Conservation (phyloP, 2,888 invertebrate genomes). For the Philhelius pedissequus region DNA sequence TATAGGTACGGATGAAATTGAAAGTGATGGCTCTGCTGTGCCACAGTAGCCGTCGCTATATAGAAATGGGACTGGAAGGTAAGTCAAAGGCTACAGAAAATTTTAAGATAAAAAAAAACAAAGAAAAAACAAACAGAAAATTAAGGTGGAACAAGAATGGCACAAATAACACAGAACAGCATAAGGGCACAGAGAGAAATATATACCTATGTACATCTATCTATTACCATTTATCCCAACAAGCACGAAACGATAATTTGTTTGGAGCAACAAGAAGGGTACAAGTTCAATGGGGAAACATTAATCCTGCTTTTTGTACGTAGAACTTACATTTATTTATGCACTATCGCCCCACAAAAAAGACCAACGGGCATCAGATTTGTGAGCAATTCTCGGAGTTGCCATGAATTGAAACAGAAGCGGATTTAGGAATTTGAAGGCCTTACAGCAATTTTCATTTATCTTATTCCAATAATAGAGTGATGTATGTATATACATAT, state of each 20-base stretch:
- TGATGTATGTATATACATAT: too few species aligned
- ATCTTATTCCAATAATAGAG: too few species aligned
- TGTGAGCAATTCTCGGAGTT: neutral
- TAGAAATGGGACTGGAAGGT: slow-evolving; percentile 7
- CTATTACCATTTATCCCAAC: neutral
- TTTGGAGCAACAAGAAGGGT: neutral
- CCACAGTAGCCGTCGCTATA: neutral
- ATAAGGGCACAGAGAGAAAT: neutral
- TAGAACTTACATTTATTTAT: neutral
- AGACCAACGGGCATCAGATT: neutral
- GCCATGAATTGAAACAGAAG: neutral
- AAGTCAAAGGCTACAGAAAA: slow-evolving; percentile 48
- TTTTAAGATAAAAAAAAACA: neutral
- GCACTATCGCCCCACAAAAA: slow-evolving; percentile 1
- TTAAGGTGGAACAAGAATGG: slow-evolving; percentile 14
- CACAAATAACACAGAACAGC: neutral
- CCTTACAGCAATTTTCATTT: too few species aligned
- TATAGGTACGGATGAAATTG: slow-evolving; percentile 54
- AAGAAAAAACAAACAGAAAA: slow-evolving; percentile 39
- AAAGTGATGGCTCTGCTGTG: slow-evolving; percentile 18
- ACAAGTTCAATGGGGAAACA: slow-evolving; percentile 29
- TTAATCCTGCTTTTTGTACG: neutral
- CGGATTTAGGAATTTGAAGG: neutral
- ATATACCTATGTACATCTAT: neutral
- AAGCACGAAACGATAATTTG: slow-evolving; percentile 44